Conservation (phyloP, 1,140 invertebrate genomes). For the Neuroterus valhalla region DNA sequence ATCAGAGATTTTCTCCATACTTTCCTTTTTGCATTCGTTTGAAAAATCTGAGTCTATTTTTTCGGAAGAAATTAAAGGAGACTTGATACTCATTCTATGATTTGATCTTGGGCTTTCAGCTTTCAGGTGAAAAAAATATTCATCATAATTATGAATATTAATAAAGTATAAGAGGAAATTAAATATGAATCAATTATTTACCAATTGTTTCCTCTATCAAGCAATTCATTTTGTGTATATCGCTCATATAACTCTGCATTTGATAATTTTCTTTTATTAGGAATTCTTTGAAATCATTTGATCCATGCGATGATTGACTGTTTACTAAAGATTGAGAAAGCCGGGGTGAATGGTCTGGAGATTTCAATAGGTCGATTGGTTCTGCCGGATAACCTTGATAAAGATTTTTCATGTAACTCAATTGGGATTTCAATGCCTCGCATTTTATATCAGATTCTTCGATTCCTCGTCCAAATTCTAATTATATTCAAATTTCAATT, state of each 20-base stretch:
- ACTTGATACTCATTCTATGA: background rate
- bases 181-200: background rate
- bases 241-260: background rate
- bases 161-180: background rate
- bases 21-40: background rate
- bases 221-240: slow-evolving; percentile 13
- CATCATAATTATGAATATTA: background rate
- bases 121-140: background rate
- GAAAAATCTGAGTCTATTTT: background rate
- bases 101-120: background rate
- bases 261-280: background rate
- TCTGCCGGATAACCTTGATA: slow-evolving; percentile 42
- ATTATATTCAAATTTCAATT: background rate
- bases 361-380: background rate
- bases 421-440: slow-evolving; percentile 64
- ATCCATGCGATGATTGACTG: background rate
- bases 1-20: background rate
- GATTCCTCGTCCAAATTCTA: slow-evolving; percentile 68
- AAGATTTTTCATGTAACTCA: slow-evolving; percentile 68
- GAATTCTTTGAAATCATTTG: slow-evolving; percentile 32
- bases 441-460: slow-evolving; percentile 67
- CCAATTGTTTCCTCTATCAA: slow-evolving; percentile 15
- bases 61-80: background rate
- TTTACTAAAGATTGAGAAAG: background rate
- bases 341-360: background rate